Evolutionary conservation across 2,888 invertebrate species (phyloP), one percentile per base, ranked within the genome.

Genomic region (Noctua pronuba): DNA sequence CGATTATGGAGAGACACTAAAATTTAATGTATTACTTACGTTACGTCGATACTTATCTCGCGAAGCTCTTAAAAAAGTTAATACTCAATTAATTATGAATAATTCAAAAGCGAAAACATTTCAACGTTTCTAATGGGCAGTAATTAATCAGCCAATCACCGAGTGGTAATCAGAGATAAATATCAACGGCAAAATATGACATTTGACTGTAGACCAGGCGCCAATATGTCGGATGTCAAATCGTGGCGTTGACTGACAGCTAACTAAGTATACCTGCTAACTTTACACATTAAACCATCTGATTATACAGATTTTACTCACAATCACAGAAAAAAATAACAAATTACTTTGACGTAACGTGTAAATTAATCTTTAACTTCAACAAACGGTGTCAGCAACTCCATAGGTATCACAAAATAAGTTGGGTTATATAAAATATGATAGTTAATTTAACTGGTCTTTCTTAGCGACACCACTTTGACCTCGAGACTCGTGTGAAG

Each of bases 361-460:
- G 41, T 41, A 73, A 77, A 83, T 83, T 82, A 72, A 83, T 86
- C 83, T 58, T 46, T 4, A 31, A 58, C 2, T 13, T 65, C 62
- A 70, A n/a, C 35, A 41, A 62, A 69, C 31, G 92, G 93, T 92
- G 88, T 89, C 86, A 92, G 70, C 94, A 91, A 28, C 94, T 94
- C 92, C 70, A 64, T 79, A 46, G 77, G 58, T 71, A 68, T 83
- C 80, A 75, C 18, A 6, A 75, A 78, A 79, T 77, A 86, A 76
- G 84, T 80, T 72, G 80, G 87, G 83, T 86, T 82, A 83, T 89
- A 91, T 93, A 94, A 94, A 92, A 93, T 93, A 94, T 93, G 93
- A 92, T 92, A 90, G 94, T 94, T 93, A 93, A 94, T 94, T 94
- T 88, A 84, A 87, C 86, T 80, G 88, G 89, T 88, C 83, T 80